phyloP scores from a whole-genome alignment of 2,113 vertebrate species.

The Phoenicopterus ruber region DNA sequence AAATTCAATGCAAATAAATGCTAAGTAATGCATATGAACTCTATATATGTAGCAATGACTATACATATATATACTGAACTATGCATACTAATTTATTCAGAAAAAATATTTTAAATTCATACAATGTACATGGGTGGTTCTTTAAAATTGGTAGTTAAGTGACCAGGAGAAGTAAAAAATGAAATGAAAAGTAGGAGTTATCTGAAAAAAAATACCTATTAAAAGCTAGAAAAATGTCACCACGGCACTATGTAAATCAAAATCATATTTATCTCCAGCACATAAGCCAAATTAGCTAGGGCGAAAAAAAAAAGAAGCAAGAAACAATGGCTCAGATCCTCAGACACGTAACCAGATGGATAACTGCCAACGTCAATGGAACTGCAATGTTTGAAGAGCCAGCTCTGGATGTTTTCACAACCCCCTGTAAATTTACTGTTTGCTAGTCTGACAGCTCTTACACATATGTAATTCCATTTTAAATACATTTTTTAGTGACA shows the following conservation, averaged over 20 bases:
- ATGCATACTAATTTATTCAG: not conserved
- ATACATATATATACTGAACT: not conserved
- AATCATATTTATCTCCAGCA: not conserved
- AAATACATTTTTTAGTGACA: not conserved
- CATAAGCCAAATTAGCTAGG: not conserved
- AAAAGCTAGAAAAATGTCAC: not conserved
- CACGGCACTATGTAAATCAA: not conserved
- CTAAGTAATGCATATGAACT: not conserved
- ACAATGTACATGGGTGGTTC: not conserved
- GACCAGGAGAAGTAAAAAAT: not conserved
- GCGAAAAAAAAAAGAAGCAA: not conserved
- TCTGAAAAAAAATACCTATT: not conserved
- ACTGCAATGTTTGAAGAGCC: not conserved
- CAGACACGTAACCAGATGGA: not conserved
- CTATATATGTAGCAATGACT: not conserved
- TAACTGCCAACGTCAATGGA: not conserved
- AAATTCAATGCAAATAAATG: not conserved
- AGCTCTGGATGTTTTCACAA: not conserved
- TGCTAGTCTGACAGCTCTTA: not conserved
- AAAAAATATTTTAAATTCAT: not conserved
- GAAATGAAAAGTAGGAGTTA: not conserved
- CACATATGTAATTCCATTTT: not conserved
- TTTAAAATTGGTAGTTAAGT: not conserved
- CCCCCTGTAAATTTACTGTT: not conserved
- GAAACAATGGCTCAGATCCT: not conserved